A percentile compares a stretch with the other conserved stretches of the same genome.
phyloP scores from a whole-genome alignment of 2,113 vertebrate genomes.

The Semnornis frantzii region DNA sequence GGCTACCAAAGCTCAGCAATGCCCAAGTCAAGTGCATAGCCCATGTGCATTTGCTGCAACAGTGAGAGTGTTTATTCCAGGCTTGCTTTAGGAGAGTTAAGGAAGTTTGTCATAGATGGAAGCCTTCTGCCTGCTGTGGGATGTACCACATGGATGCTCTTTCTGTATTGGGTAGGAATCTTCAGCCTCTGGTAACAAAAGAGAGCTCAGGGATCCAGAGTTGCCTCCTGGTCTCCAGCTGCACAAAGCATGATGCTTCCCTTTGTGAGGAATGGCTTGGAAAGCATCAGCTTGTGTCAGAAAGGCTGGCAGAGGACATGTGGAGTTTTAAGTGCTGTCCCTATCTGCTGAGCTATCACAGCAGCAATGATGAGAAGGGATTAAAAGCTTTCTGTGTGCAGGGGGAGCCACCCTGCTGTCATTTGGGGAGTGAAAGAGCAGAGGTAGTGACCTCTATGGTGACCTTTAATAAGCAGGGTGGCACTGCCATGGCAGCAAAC shows the following conservation, averaged over 20 bases:
- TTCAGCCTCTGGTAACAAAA: not conserved
- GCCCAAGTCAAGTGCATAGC: not conserved
- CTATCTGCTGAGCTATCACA: not conserved
- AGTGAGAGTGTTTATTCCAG: not conserved
- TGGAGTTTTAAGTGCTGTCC: too few relatives aligned
- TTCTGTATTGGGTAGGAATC: not conserved
- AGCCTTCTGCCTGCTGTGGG: not conserved
- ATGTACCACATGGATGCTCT: rapidly evolving
- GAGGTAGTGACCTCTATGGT: not conserved
- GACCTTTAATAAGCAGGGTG: not conserved
- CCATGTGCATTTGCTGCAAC: not conserved
- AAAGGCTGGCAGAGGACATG: not conserved
- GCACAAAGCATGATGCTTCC: not conserved
- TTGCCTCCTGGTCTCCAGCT: not conserved
- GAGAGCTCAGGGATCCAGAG: not conserved
- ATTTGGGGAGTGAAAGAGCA: not conserved
- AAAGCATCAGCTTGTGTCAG: not conserved
- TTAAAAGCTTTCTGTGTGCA: not conserved
- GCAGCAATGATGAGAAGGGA: not conserved
- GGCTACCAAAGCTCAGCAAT: not conserved
- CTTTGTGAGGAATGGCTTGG: not conserved
- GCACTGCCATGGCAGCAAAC: not conserved
- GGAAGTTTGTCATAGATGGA: not conserved
- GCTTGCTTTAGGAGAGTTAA: not conserved
- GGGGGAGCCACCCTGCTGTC: not conserved